phyloP scores from a whole-genome alignment of 2,888 invertebrate species.

The Parnassius mnemosyne region DNA sequence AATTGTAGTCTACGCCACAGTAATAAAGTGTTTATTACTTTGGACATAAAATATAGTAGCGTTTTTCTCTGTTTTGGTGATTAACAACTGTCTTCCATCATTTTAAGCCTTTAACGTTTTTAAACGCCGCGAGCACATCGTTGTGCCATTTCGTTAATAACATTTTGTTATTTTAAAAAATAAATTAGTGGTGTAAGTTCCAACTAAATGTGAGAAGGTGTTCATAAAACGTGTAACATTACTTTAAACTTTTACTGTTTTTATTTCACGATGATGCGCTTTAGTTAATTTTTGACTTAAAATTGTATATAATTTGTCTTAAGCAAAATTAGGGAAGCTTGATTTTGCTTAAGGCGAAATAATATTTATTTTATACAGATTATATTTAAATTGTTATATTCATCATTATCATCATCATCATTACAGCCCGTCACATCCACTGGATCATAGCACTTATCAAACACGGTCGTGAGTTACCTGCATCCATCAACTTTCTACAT shows the following conservation, averaged over 20 bases:
- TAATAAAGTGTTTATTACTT: conserved; percentile 30
- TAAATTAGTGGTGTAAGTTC: conserved; percentile 29
- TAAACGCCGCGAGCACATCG: conserved; percentile 38
- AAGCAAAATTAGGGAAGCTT: not conserved
- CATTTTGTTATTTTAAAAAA: conserved; percentile 31
- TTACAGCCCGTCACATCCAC: no score
- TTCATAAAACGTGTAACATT: conserved; percentile 22
- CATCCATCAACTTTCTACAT: no score
- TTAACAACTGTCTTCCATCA: conserved; percentile 51
- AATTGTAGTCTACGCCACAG: conserved; percentile 17
- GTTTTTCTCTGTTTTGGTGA: conserved; percentile 49
- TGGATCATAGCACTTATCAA: no score
- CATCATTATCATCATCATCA: no score
- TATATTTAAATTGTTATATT: no score
- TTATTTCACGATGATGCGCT: not conserved
- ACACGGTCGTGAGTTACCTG: no score
- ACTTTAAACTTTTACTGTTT: not conserved
- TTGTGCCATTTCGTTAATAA: conserved; percentile 30
- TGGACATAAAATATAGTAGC: conserved; percentile 14
- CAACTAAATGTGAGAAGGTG: conserved; percentile 22
- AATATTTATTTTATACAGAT: no score
- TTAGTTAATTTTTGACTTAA: not conserved
- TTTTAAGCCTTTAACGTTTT: conserved; percentile 43
- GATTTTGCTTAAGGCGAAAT: no score
- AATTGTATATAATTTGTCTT: not conserved